phyloP scores from a whole-genome alignment of 2,113 vertebrate genomes.

The Ophiodon elongatus region DNA sequence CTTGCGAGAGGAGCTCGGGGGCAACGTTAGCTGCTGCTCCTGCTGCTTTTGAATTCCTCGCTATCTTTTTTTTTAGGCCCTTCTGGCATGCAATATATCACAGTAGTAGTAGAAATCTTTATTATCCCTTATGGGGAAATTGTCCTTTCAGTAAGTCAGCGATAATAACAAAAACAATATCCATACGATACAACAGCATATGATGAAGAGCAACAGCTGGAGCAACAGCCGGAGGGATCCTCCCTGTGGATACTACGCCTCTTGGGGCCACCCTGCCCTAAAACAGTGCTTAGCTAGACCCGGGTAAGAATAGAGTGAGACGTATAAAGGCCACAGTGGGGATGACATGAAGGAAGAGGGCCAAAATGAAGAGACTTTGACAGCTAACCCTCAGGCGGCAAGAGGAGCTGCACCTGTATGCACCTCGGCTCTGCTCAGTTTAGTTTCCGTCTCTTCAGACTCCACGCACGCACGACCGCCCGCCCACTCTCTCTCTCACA shows the following conservation, averaged over 20 bases:
- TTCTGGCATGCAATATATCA: slow-evolving; percentile 69
- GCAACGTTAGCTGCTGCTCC: slow-evolving; percentile 61
- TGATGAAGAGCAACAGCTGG: slow-evolving; percentile 66
- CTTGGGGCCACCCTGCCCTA: slow-evolving; percentile 45
- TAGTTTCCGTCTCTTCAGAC: slow-evolving; percentile 47
- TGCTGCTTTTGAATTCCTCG: slow-evolving; percentile 65
- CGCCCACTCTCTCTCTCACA: too few relatives aligned
- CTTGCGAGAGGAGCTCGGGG: slow-evolving; percentile 55
- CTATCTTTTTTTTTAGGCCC: slow-evolving; percentile 58
- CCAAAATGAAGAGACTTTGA: slow-evolving; percentile 60
- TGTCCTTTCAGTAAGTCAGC: slow-evolving; percentile 65
- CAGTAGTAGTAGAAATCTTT: slow-evolving; percentile 62
- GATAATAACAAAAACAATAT: slow-evolving; percentile 71
- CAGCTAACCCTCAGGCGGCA: slow-evolving; percentile 66
- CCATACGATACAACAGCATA: slow-evolving; percentile 32
- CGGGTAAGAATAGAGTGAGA: slow-evolving; percentile 33
- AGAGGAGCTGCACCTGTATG: slow-evolving; percentile 72
- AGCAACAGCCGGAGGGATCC: slow-evolving; percentile 55
- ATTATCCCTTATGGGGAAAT: slow-evolving; percentile 68
- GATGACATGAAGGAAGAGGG: slow-evolving; percentile 40
- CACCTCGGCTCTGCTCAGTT: slow-evolving; percentile 58
- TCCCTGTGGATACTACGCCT: slow-evolving; percentile 35
- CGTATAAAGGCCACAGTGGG: slow-evolving; percentile 40
- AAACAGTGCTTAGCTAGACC: slow-evolving; percentile 24
- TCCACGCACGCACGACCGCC: slow-evolving; percentile 33